A percentile compares a stretch with the other conserved stretches of the same genome.
These are phyloP conservation scores for Esperia sulphurella DNA, from an alignment of 2,888 invertebrate species.

Conservation along the genomic window DNA sequence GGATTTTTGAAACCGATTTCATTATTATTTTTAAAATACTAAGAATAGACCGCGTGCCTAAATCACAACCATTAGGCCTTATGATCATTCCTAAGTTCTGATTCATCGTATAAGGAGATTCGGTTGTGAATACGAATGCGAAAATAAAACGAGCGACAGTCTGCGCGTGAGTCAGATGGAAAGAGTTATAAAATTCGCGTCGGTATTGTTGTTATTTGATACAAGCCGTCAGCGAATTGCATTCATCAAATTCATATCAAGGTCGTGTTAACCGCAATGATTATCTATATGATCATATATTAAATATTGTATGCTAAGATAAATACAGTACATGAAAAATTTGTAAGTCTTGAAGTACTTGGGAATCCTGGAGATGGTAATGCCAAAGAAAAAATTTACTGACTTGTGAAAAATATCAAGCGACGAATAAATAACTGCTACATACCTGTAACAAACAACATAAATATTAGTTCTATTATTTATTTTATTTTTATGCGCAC, in stretches of 20 bases:
- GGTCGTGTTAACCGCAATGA: background rate
- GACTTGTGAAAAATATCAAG: background rate
- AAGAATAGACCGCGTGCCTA: background rate
- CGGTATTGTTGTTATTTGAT: constrained; percentile 3
- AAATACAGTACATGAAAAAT: too few species aligned
- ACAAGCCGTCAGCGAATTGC: constrained; percentile 1
- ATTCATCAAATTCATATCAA: background rate
- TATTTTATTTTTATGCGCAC: too few species aligned
- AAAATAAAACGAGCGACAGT: constrained; percentile 42
- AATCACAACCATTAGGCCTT: constrained; percentile 14
- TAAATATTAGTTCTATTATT: background rate
- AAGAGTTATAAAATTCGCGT: constrained; percentile 28
- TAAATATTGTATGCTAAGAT: too few species aligned
- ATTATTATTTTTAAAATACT: too few species aligned
- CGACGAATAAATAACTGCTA: background rate
- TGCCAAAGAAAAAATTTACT: background rate
- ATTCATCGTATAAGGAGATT: constrained; percentile 50
- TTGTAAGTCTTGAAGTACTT: too few species aligned
- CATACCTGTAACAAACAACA: background rate
- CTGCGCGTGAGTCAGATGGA: constrained; percentile 48
- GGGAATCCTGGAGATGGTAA: too few species aligned
- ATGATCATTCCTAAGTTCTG: constrained; percentile 42
- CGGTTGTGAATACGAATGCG: constrained; percentile 54
- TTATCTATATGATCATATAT: background rate
- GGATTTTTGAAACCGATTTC: too few species aligned